Evolutionary conservation across 2,888 invertebrate species (phyloP).

Genomic region (Pollenia angustigena): DNA sequence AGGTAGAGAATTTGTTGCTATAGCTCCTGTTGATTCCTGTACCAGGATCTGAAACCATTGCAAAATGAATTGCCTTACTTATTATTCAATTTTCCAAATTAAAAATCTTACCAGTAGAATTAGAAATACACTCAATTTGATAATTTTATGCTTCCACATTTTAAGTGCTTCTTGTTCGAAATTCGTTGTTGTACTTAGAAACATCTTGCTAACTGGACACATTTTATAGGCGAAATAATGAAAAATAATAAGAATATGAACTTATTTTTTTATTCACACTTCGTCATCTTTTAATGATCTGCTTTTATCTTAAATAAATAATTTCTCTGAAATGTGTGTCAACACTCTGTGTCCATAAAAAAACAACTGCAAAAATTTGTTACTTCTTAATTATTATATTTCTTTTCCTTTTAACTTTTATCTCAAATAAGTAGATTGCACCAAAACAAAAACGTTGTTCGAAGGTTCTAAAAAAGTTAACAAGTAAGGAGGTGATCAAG

Average conservation of each 20-base stretch:
- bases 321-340: constrained; percentile 52
- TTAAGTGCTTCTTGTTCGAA: constrained; percentile 44
- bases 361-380: constrained; percentile 24
- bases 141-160: constrained; percentile 20
- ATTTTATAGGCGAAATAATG: constrained; percentile 63
- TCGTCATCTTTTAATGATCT: constrained; percentile 54
- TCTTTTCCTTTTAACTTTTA: constrained; percentile 20
- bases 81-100: neutral
- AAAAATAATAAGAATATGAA: constrained; percentile 18
- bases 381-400: constrained; percentile 31
- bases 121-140: constrained; percentile 31
- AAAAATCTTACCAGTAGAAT: constrained; percentile 51
- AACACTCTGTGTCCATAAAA: constrained; percentile 43
- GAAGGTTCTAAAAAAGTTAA: neutral
- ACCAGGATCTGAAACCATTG: constrained; percentile 45
- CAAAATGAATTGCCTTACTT: neutral
- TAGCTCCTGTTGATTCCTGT: constrained; percentile 7
- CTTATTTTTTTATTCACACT: constrained; percentile 24
- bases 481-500: neutral
- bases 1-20: neutral
- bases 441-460: constrained; percentile 16
- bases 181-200: constrained; percentile 48
- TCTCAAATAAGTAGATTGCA: constrained; percentile 7
- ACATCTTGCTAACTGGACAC: neutral
- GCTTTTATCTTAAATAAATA: constrained; percentile 65